phyloP scores from a whole-genome alignment of 1,140 invertebrate genomes.

The Bicyclus anynana region DNA sequence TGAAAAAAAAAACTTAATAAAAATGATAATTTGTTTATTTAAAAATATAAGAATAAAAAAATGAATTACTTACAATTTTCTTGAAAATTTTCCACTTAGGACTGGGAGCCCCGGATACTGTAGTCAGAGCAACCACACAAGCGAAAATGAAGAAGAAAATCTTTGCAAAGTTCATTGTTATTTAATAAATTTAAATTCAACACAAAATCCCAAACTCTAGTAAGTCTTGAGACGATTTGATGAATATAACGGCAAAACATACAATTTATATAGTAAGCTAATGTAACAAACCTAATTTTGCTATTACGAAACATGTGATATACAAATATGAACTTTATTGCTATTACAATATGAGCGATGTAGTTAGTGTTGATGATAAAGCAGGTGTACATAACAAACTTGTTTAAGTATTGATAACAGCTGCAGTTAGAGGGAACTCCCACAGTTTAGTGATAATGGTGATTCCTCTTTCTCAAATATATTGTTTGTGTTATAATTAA shows the following conservation, averaged over 20 bases:
- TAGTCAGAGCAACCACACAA: constrained; percentile 32
- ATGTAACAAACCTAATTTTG: neutral
- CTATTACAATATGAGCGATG: neutral
- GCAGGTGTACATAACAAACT: neutral
- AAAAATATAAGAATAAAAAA: neutral
- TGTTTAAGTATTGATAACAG: neutral
- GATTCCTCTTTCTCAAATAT: neutral
- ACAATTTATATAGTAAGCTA: neutral
- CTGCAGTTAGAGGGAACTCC: constrained; percentile 4
- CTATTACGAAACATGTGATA: neutral
- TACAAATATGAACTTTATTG: neutral
- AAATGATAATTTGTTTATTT: too few relatives aligned
- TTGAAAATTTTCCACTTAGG: constrained; percentile 51
- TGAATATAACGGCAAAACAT: neutral
- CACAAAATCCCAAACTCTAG: neutral
- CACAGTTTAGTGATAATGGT: constrained; percentile 6
- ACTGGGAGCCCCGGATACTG: constrained; percentile 30
- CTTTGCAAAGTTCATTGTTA: constrained; percentile 50
- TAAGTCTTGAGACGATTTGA: neutral
- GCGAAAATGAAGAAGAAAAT: constrained; percentile 47
- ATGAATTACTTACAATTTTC: constrained; percentile 55
- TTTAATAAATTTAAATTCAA: constrained; percentile 1
- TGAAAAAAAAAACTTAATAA: too few relatives aligned
- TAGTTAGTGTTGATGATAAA: neutral
- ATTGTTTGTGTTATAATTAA: neutral